Conservation (phyloP, 2,888 invertebrate species). For the Leptarthrus brevirostris region DNA sequence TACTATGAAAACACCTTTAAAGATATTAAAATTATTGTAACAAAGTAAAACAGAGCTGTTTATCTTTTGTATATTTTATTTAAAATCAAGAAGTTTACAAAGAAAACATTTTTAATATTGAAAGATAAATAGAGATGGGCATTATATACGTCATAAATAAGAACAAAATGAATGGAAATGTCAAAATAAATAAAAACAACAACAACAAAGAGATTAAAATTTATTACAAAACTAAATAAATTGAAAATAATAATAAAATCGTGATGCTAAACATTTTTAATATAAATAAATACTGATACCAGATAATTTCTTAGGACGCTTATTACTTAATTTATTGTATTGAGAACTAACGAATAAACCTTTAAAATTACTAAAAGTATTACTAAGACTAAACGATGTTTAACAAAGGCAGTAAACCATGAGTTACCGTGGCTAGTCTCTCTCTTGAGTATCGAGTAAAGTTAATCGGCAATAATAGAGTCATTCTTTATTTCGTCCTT, state of each 20-base stretch:
- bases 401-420: slow-evolving; percentile 30
- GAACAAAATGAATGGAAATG: too few relatives aligned
- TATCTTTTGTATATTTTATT: slow-evolving; percentile 48
- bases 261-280: slow-evolving; percentile 43
- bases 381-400: slow-evolving; percentile 40
- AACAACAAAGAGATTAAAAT: slow-evolving; percentile 9
- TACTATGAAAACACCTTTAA: slow-evolving; percentile 43
- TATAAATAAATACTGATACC: slow-evolving; percentile 44
- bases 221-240: slow-evolving; percentile 47
- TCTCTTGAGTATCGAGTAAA: slow-evolving; percentile 11
- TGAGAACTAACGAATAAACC: slow-evolving; percentile 40
- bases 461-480: slow-evolving; percentile 14
- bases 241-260: slow-evolving; percentile 45
- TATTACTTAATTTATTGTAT: slow-evolving; percentile 47
- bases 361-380: slow-evolving; percentile 46
- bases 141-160: slow-evolving; percentile 32
- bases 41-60: slow-evolving; percentile 43
- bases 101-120: slow-evolving; percentile 43
- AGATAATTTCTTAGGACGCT: slow-evolving; percentile 45
- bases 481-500: background rate
- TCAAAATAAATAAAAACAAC: background rate
- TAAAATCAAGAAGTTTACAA: slow-evolving; percentile 43
- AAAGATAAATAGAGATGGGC: slow-evolving; percentile 21
- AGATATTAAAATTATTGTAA: slow-evolving; percentile 38
- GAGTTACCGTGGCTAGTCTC: slow-evolving; percentile 40